Evolutionary conservation across 2,888 invertebrate species (phyloP).

Genomic region (Drosophila putrida): DNA sequence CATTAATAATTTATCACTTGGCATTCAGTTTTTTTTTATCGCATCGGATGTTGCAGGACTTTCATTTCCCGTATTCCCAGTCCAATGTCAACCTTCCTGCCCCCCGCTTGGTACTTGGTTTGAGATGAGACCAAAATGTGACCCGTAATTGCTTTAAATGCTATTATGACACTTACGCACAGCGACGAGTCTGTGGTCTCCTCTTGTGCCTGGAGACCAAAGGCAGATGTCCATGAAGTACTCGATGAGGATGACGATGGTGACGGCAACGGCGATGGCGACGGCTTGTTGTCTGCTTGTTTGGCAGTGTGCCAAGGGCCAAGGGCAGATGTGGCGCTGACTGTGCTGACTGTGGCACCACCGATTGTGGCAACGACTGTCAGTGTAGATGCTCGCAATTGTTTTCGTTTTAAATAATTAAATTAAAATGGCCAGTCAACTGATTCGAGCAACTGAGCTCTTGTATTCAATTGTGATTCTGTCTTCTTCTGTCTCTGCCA

Average conservation of each 20-base stretch:
- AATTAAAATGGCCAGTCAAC: conserved; percentile 75
- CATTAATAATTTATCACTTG: conserved; percentile 58
- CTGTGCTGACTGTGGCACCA: conserved; percentile 13
- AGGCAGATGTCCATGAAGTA: conserved; percentile 8
- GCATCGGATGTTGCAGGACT: conserved; percentile 70
- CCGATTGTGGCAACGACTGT: conserved; percentile 7
- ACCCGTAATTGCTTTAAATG: conserved; percentile 83
- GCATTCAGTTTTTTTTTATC: conserved; percentile 57
- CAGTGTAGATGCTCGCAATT: conserved; percentile 53
- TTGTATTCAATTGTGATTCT: conserved; percentile 14
- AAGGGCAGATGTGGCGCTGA: conserved; percentile 30
- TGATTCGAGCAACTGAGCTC: conserved; percentile 59
- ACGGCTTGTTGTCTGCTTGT: conserved; percentile 45
- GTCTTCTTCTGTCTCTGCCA: conserved; percentile 21
- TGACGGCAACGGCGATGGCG: conserved; percentile 14
- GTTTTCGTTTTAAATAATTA: conserved; percentile 80
- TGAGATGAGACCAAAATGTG: conserved; percentile 60
- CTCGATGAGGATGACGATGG: background rate
- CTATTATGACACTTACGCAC: conserved; percentile 81
- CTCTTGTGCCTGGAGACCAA: conserved; percentile 29
- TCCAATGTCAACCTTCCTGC: conserved; percentile 5
- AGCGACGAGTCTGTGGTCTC: conserved; percentile 45
- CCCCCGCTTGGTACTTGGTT: background rate
- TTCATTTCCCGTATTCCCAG: conserved; percentile 52
- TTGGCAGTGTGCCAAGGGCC: conserved; percentile 67